Conservation (phyloP, 2,113 vertebrate species). For the Pleuronectes platessa region DNA sequence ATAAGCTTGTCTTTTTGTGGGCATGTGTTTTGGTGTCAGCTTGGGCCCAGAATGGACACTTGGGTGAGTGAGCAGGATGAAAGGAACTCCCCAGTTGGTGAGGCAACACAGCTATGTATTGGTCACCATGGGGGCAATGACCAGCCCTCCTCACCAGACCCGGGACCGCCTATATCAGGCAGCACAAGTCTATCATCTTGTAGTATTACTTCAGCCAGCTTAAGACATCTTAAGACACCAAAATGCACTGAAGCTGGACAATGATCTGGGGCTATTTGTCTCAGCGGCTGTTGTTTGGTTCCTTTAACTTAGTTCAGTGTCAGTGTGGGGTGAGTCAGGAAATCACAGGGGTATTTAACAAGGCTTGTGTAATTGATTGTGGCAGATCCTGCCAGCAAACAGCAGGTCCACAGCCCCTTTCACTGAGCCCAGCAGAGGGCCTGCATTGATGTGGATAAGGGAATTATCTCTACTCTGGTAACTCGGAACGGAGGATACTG, state of each 20-base stretch:
- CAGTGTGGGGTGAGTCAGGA: constrained; percentile 66
- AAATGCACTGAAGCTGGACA: constrained; percentile 53
- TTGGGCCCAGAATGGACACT: constrained; percentile 25
- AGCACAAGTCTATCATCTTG: constrained; percentile 31
- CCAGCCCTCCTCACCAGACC: constrained; percentile 46
- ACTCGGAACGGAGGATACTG: constrained; percentile 68
- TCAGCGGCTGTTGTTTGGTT: constrained; percentile 52
- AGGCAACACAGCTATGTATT: constrained; percentile 42
- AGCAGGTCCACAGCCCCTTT: constrained; percentile 73
- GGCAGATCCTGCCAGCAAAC: constrained; percentile 82
- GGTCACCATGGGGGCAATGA: constrained; percentile 33
- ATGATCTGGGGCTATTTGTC: constrained; percentile 58
- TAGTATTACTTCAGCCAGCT: constrained; percentile 71
- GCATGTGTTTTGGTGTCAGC: constrained; percentile 1
- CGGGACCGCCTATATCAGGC: constrained; percentile 24
- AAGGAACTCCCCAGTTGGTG: constrained; percentile 58
- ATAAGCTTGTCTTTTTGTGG: background rate
- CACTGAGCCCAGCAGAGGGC: constrained; percentile 80
- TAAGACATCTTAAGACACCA: constrained; percentile 58
- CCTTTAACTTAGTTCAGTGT: constrained; percentile 51
- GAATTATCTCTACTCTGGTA: constrained; percentile 81
- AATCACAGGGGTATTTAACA: constrained; percentile 74
- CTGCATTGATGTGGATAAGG: constrained; percentile 81
- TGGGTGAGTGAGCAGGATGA: constrained; percentile 64
- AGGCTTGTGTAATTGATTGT: constrained; percentile 83